Evolutionary conservation across 2,113 vertebrate species (phyloP).

Genomic region (Lucifuga dentata): DNA sequence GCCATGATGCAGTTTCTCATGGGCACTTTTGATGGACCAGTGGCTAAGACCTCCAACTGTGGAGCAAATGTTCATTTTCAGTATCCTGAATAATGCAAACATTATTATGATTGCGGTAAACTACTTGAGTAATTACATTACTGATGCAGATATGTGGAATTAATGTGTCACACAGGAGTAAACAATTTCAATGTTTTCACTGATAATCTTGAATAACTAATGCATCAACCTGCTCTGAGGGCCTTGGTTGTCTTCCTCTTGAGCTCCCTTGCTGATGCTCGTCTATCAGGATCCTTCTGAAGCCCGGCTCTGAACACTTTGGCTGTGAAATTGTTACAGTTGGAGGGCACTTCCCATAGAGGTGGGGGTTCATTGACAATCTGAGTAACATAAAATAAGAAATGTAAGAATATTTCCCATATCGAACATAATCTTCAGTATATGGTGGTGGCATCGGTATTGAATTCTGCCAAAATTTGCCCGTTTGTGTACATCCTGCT

Average conservation of each 20-base stretch:
- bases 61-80: constrained; percentile 9
- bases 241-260: constrained; percentile 83
- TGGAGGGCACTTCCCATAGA: constrained; percentile 92
- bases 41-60: constrained; percentile 73
- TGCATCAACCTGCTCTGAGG: constrained; percentile 83
- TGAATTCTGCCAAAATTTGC: no score
- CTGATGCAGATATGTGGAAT: no score
- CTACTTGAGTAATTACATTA: no score
- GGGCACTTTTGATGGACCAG: constrained; percentile 47
- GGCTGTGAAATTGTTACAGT: constrained; percentile 88
- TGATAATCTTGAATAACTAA: background rate
- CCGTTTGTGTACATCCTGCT: no score
- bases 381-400: constrained; percentile 69
- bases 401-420: background rate
- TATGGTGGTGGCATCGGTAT: no score
- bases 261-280: constrained; percentile 85
- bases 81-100: background rate
- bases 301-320: constrained; percentile 90
- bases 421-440: background rate
- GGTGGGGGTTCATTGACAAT: constrained; percentile 93
- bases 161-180: background rate
- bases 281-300: constrained; percentile 87
- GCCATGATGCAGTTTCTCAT: constrained; percentile 38
- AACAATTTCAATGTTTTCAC: no score
- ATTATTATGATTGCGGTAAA: background rate